phyloP scores from a whole-genome alignment of 2,888 invertebrate species.

The Rotaria socialis region DNA sequence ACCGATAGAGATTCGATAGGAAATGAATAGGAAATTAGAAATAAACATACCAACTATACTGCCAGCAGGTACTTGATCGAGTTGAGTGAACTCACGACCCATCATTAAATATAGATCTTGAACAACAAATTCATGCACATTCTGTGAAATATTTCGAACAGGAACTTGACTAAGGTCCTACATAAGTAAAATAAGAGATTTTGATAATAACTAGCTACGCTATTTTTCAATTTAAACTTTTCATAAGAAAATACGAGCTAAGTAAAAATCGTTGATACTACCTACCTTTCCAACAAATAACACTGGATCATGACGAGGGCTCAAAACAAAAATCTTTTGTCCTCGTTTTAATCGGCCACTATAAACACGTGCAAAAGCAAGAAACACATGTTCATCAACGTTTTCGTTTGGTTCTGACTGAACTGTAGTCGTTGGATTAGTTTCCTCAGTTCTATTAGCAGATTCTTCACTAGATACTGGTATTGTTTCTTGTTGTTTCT shows the following conservation, averaged over 20 bases:
- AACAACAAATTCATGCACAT: conserved; percentile 67
- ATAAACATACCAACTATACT: conserved; percentile 71
- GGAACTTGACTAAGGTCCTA: background rate
- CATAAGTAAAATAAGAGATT: background rate
- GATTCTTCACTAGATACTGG: background rate
- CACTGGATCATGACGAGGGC: conserved; percentile 80
- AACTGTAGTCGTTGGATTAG: background rate
- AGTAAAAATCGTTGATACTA: no score
- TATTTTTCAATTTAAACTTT: no score
- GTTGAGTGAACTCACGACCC: conserved; percentile 79
- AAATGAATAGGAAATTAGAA: background rate
- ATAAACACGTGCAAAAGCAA: conserved; percentile 87
- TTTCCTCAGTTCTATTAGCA: background rate
- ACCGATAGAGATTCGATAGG: no score
- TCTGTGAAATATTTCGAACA: conserved; percentile 57
- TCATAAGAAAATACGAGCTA: no score
- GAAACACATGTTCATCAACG: conserved; percentile 64
- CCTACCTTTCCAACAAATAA: conserved; percentile 60
- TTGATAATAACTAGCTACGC: no score
- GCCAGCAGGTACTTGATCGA: conserved; percentile 78
- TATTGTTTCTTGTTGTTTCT: conserved; percentile 65
- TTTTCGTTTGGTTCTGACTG: conserved; percentile 19
- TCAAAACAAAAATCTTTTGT: conserved; percentile 74
- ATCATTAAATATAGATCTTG: conserved; percentile 79
- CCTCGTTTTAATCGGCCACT: conserved; percentile 77